Base-by-base conservation (phyloP, 2,113 vertebrate species). In the Hystrix brachyura region DNA sequence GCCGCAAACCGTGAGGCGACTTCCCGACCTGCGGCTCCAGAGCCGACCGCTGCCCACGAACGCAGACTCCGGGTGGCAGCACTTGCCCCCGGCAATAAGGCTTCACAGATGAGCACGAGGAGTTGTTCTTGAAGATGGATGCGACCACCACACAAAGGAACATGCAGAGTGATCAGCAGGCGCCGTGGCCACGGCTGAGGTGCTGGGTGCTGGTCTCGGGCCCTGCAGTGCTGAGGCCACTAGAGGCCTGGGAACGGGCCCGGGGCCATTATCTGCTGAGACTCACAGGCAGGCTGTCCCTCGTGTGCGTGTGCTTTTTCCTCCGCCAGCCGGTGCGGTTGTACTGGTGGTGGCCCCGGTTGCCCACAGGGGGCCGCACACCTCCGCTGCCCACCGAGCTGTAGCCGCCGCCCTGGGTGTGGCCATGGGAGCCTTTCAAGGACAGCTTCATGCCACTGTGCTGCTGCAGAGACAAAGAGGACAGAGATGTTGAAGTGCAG, bases 231-330 rank as follows among this genome's bases (percentile, higher is more conserved):
- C 98, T 23, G 1, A 97, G 97, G 95, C 95, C 97, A 29, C 97
- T 95, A 95, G 97, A 23, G 98, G 97, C 97, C 94, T 82, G n/a
- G 55, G 72, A 3, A 38, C 88, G 82, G 89, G 65, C 93, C 95
- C 80, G 71, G 91, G 78, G 96, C 96, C 96, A 98, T 99, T 99
- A 99, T 99, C 99, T 99, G 99, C 99, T 99, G 98, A 99, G 99
- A 98, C 99, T 99, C 95, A 99, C 99, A 0, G 99, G 99, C 65
- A 99, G 99, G 98, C 98, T 99, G 98, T 99, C 99, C 98, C 99
- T 98, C 1, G 97, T 97, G 92, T 98, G 98, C 0, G 97, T 85
- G 95, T 99, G 99, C 98, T 99, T 99, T 97, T 99, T 99, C 97
- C 99, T 99, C 51, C 99, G 98, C 99, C 99, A 99, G 94, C 99